Evolutionary conservation across 2,888 invertebrate genomes (phyloP).

Genomic region (Pemphredon lugubris): DNA sequence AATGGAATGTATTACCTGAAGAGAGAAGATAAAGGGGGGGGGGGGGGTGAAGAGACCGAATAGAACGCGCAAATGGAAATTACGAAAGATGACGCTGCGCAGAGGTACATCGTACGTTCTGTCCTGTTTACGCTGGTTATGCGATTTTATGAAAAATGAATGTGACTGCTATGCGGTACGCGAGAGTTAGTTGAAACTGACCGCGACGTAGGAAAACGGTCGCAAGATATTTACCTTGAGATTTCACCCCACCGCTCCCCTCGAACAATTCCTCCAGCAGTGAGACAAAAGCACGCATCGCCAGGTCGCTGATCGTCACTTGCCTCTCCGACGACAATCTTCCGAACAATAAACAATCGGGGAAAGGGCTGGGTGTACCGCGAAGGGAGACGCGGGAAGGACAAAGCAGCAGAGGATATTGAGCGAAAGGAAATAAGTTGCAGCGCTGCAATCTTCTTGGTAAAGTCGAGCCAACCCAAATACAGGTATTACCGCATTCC

Average conservation of each 20-base stretch:
- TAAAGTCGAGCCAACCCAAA: conserved; percentile 3
- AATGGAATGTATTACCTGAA: conserved; percentile 54
- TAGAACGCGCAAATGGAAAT: conserved; percentile 51
- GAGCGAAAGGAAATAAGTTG: conserved; percentile 8
- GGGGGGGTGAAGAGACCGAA: too few species aligned
- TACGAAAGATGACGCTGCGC: conserved; percentile 23
- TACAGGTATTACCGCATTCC: not conserved
- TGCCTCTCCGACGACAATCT: conserved; percentile 18
- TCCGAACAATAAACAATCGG: conserved; percentile 35
- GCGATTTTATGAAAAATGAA: too few species aligned
- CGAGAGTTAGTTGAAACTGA: too few species aligned
- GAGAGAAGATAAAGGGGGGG: too few species aligned
- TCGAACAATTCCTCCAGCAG: too few species aligned
- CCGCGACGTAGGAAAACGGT: too few species aligned
- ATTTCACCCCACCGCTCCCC: not conserved
- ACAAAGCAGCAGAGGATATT: conserved; percentile 2
- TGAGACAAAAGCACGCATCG: not conserved
- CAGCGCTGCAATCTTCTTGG: conserved; percentile 4
- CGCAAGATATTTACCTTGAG: too few species aligned
- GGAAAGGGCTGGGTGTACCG: conserved; percentile 15
- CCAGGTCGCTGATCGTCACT: conserved; percentile 33
- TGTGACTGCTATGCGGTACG: too few species aligned
- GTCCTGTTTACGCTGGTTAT: too few species aligned
- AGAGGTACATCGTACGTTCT: not conserved
- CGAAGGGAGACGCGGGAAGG: not conserved